Base-by-base conservation (phyloP, 2,113 vertebrate genomes). In the Irena cyanogastra region DNA sequence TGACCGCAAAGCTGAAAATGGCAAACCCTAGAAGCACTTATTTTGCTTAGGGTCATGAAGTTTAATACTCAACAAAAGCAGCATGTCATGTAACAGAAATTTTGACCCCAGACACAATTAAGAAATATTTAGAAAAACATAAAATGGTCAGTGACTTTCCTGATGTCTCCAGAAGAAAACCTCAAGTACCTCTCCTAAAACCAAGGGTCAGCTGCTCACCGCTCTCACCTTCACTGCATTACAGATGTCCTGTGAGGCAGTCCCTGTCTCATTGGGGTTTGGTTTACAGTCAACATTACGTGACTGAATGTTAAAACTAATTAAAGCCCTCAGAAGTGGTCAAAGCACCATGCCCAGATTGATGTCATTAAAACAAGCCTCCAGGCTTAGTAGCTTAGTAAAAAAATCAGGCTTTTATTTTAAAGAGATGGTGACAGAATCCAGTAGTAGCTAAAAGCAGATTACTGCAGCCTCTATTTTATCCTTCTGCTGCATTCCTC, bases 271-370 rank as follows among this genome's bases (percentile, higher is more conserved):
- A 42, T 10, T 47, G 33, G 27, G 11, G 27, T 42, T 57, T 60
- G 23, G 35, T 79, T 85, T 75, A 54, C 23, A 59, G 65, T 30
- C 74, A 81, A n/a, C 13, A 53, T 17, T 31, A 16, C 1, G 2
- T 1, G 6, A 47, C 52, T 71, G 37, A 75, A 89, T 21, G 27
- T 17, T 78, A 50, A 94, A 27, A 47, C 27, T 80, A 75, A 79
- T 65, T 68, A 97, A 92, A 96, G 86, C 52, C 45, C 49, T 84
- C 65, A 91, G 89, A 93, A 87, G 44, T 27, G 27, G 72, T 79
- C 70, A 89, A 72, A 97, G 87, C 31, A 66, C 33, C 24, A 78
- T 44, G 66, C 24, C 20, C 57, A 53, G 91, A 82, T 57, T 72
- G 17, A 78, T 2, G 70, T 61, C 78, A 57, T 71, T 79, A 44